These are phyloP conservation scores for Cantharis lateralis DNA, from an alignment of 2,888 invertebrate species.

Conservation along the genomic window DNA sequence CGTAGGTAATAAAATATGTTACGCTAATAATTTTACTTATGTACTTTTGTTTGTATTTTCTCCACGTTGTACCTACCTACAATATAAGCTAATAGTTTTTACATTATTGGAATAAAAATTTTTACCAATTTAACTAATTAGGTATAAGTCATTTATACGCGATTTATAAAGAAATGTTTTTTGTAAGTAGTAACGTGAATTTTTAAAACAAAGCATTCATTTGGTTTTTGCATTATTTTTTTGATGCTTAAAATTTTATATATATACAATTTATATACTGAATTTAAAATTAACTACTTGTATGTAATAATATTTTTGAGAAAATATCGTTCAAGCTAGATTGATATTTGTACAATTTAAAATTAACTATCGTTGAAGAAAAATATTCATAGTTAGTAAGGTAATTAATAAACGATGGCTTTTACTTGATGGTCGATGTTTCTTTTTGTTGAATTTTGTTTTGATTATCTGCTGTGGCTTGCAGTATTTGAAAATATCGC, in stretches of 20 bases:
- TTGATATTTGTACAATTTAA: conserved; percentile 3
- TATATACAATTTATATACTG: not conserved
- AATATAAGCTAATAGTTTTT: not conserved
- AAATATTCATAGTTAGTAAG: not conserved
- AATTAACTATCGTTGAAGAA: not conserved
- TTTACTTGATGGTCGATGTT: not conserved
- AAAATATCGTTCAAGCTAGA: not conserved
- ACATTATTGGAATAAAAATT: not conserved
- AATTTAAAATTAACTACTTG: not conserved
- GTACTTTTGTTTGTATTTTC: not conserved
- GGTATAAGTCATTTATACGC: not conserved
- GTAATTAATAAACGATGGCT: not conserved
- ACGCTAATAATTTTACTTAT: not conserved
- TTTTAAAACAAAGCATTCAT: not conserved
- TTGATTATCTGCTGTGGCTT: not conserved
- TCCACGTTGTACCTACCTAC: not conserved
- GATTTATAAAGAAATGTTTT: not conserved
- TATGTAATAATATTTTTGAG: conserved; percentile 1
- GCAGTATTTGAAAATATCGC: not conserved
- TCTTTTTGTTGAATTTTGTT: not conserved
- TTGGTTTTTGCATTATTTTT: not conserved
- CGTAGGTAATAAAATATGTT: not conserved
- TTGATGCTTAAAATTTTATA: not conserved
- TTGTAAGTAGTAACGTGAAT: not conserved
- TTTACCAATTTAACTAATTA: conserved; percentile 1